Percentiles rank a stretch among this genome's conserved stretches.
These are phyloP conservation scores for Crocidura indochinensis DNA, from an alignment of 2,797 vertebrate species.

Conservation along the genomic window DNA sequence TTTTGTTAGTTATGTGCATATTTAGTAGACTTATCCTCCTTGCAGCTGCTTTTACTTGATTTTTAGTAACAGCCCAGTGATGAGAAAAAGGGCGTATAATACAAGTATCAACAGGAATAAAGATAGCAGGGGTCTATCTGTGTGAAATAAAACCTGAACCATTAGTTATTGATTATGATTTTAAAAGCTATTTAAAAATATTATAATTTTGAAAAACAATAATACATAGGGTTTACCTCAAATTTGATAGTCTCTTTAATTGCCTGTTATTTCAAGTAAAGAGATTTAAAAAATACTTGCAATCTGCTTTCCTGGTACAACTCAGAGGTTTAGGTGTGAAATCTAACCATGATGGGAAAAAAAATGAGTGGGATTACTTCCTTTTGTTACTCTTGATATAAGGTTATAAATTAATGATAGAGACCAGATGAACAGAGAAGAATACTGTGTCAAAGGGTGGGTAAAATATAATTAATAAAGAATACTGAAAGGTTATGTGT, in stretches of 20 bases:
- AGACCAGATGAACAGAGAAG: background rate
- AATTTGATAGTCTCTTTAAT: slow-evolving; percentile 20
- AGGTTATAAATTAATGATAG: background rate
- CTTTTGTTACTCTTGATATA: background rate
- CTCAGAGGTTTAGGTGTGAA: slow-evolving; percentile 36
- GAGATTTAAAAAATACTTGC: slow-evolving; percentile 20
- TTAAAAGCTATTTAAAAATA: slow-evolving; percentile 51
- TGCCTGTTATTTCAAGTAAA: background rate
- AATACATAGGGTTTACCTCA: slow-evolving; percentile 24
- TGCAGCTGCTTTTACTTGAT: background rate
- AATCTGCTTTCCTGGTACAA: background rate
- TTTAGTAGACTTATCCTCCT: background rate
- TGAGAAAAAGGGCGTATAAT: background rate
- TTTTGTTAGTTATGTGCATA: background rate
- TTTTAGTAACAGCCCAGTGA: background rate
- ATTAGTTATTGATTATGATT: background rate
- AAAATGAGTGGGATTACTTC: background rate
- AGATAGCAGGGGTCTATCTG: background rate
- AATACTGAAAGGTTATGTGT: background rate
- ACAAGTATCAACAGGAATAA: background rate
- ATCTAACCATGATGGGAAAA: background rate
- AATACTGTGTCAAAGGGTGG: background rate
- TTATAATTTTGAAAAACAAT: background rate
- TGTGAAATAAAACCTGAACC: slow-evolving; percentile 22
- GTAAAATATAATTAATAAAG: background rate